Evolutionary conservation across 2,888 invertebrate genomes (phyloP).

Genomic region (Thalpophila matura): DNA sequence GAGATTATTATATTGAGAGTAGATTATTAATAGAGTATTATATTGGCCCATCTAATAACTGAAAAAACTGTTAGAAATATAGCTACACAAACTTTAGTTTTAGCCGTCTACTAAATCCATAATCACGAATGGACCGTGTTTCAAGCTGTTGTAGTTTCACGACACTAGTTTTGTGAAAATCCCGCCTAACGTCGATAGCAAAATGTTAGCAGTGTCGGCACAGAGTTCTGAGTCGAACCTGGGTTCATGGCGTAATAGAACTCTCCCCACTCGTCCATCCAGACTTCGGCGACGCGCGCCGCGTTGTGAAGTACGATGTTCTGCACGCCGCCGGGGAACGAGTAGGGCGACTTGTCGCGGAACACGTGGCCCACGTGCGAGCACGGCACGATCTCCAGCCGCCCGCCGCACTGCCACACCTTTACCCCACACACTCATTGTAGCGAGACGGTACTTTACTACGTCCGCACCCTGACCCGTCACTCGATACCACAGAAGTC

Average conservation of each 20-base stretch:
- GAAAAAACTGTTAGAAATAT: no score
- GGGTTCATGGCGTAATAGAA: slow-evolving; percentile 99
- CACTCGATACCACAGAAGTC: no score
- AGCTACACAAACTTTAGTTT: no score
- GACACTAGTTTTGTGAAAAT: no score
- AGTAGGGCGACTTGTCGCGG: slow-evolving; percentile 99
- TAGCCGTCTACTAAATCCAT: no score
- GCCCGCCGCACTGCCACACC: slow-evolving; percentile 99
- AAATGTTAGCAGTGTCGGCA: slow-evolving; percentile 71
- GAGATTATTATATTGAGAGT: no score
- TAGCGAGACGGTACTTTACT: slow-evolving; percentile 4
- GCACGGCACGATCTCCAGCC: slow-evolving; percentile 98
- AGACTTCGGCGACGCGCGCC: slow-evolving; percentile 99
- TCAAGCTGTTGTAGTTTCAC: no score
- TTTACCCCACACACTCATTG: slow-evolving; percentile 66
- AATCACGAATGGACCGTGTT: no score
- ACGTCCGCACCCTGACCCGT: not conserved
- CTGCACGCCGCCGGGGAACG: slow-evolving; percentile 99
- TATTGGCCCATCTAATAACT: no score
- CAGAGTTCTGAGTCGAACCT: slow-evolving; percentile 92
- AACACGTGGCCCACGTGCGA: slow-evolving; percentile 99
- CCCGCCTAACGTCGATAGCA: slow-evolving; percentile 43
- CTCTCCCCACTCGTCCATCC: slow-evolving; percentile 99
- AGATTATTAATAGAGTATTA: no score
- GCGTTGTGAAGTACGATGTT: slow-evolving; percentile 99